A percentile compares a stretch with the other conserved stretches of the same genome.
phyloP scores from a whole-genome alignment of 2,888 invertebrate species.

The Hyppa rectilinea region DNA sequence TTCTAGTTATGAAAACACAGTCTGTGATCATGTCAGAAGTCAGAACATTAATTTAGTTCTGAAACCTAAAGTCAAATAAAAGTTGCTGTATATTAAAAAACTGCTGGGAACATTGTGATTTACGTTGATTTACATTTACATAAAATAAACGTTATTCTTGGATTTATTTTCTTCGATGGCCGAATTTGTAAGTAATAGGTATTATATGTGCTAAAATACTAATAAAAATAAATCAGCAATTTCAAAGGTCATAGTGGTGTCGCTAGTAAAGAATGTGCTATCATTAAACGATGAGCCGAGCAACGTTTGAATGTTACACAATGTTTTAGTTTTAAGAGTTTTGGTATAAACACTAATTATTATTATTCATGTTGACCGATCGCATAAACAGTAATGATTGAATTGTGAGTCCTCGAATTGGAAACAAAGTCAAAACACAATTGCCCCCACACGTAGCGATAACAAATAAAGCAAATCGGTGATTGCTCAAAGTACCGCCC shows the following conservation, averaged over 20 bases:
- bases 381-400: slow-evolving; percentile 11
- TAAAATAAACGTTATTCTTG: slow-evolving; percentile 25
- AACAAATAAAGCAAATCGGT: slow-evolving; percentile 45
- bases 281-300: neutral
- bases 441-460: slow-evolving; percentile 11
- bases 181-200: slow-evolving; percentile 10
- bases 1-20: slow-evolving; percentile 6
- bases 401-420: slow-evolving; percentile 22
- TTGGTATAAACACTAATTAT: neutral
- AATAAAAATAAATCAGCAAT: slow-evolving; percentile 20
- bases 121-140: slow-evolving; percentile 23
- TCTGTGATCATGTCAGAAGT: slow-evolving; percentile 3
- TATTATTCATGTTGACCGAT: neutral
- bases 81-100: slow-evolving; percentile 32
- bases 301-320: neutral
- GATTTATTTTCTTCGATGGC: slow-evolving; percentile 11
- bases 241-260: slow-evolving; percentile 21
- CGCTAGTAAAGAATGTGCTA: neutral
- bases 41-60: slow-evolving; percentile 19
- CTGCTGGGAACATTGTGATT: slow-evolving; percentile 8
- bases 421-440: slow-evolving; percentile 19
- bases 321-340: neutral
- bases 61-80: slow-evolving; percentile 30
- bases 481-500: slow-evolving; percentile 37
- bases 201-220: neutral